Evolutionary conservation across 2,113 vertebrate genomes (phyloP).

Genomic region (Laticauda colubrina): DNA sequence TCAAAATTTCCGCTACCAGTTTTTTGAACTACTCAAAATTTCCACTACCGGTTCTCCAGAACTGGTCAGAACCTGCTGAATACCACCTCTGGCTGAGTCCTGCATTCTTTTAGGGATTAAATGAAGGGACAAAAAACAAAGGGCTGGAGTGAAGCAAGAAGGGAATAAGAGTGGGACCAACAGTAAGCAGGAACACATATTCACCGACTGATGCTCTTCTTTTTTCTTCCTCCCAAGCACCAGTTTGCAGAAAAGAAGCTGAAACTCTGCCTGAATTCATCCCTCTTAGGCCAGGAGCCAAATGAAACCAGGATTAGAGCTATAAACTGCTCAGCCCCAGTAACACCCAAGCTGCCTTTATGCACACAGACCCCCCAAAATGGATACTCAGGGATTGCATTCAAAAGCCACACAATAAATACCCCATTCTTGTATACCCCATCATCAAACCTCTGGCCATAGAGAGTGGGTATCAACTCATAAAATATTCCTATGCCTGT

Average conservation of each 20-base stretch:
- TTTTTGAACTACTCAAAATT: too few relatives aligned
- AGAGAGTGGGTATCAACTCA: neutral
- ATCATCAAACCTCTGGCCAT: neutral
- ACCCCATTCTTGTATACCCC: neutral
- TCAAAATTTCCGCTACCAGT: too few relatives aligned
- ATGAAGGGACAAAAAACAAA: neutral
- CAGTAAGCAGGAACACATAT: neutral
- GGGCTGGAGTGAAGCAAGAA: neutral
- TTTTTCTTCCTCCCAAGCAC: neutral
- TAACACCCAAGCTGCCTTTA: neutral
- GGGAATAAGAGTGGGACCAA: neutral
- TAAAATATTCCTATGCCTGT: too few relatives aligned
- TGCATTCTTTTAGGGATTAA: neutral
- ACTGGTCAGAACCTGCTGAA: too few relatives aligned
- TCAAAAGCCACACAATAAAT: neutral
- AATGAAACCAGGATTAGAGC: neutral
- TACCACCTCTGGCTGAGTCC: too few relatives aligned
- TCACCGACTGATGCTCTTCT: neutral
- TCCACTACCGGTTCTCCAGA: too few relatives aligned
- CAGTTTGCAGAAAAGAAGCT: neutral
- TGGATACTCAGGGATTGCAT: neutral
- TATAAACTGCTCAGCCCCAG: neutral
- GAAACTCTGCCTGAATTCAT: neutral
- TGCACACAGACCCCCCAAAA: neutral
- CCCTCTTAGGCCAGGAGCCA: neutral